Evolutionary conservation across 2,888 invertebrate species (phyloP).

Genomic region (Sinelater perroti): DNA sequence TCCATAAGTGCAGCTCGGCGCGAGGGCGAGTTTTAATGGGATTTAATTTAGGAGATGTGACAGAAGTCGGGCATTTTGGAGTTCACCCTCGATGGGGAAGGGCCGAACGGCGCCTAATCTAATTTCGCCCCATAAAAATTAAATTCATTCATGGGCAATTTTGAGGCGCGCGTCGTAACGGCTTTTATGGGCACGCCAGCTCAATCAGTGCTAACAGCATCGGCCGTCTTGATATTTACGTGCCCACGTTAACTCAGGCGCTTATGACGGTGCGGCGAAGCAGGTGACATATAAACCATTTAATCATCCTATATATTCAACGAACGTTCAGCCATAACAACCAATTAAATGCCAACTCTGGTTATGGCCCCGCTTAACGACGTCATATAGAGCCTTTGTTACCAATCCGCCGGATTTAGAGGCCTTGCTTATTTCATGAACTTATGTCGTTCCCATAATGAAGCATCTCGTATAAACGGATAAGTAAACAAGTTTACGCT

Average conservation of each 20-base stretch:
- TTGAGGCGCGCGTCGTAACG: constrained; percentile 1
- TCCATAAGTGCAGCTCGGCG: too few species aligned
- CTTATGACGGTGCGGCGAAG: constrained; percentile 19
- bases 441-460: constrained; percentile 24
- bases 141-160: constrained; percentile 18
- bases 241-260: constrained; percentile 17
- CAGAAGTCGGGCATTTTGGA: too few species aligned
- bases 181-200: constrained; percentile 8
- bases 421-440: constrained; percentile 26
- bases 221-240: constrained; percentile 22
- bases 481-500: constrained; percentile 25
- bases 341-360: constrained; percentile 41
- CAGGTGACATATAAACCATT: constrained; percentile 33
- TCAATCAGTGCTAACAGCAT: constrained; percentile 14
- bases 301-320: constrained; percentile 30
- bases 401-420: constrained; percentile 21
- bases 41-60: too few species aligned
- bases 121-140: constrained; percentile 15
- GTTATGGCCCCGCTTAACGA: constrained; percentile 36
- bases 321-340: constrained; percentile 29
- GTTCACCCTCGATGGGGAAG: too few species aligned
- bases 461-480: constrained; percentile 25
- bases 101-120: constrained; percentile 4
- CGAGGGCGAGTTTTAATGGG: too few species aligned
- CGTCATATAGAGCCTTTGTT: constrained; percentile 38